Evolutionary conservation across 2,113 vertebrate genomes (phyloP).

Genomic region (Elachura formosa): DNA sequence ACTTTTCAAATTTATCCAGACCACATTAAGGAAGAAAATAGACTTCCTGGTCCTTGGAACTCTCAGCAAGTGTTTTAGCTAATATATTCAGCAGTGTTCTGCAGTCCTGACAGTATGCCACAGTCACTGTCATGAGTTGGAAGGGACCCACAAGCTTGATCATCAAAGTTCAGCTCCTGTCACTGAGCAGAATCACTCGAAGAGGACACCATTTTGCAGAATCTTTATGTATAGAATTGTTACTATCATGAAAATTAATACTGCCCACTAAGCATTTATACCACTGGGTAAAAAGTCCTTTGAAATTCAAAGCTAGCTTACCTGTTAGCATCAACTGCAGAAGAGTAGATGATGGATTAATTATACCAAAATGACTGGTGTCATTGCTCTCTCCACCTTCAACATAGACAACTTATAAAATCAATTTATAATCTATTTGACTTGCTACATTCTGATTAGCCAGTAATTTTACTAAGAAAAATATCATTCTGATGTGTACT

Average conservation of each 20-base stretch:
- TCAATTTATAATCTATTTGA: neutral
- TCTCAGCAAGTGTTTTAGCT: neutral
- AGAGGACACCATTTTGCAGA: neutral
- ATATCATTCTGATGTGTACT: neutral
- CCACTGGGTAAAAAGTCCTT: neutral
- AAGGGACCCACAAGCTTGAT: neutral
- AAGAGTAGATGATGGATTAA: slow-evolving; percentile 38
- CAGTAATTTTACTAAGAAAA: neutral
- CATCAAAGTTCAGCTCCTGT: neutral
- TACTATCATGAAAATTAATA: neutral
- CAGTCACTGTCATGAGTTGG: neutral
- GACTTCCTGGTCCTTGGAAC: neutral
- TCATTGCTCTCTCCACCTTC: slow-evolving; percentile 15
- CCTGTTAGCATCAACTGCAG: slow-evolving; percentile 59
- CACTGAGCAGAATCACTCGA: neutral
- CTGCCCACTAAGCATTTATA: neutral
- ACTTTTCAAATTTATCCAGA: neutral
- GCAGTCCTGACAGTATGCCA: neutral
- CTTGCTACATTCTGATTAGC: neutral
- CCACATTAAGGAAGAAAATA: neutral
- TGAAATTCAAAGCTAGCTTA: neutral
- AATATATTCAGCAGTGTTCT: neutral
- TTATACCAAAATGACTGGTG: neutral
- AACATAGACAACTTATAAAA: neutral
- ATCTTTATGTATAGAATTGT: neutral